Evolutionary conservation across 1,140 invertebrate species (phyloP).

Genomic region (Rhagoletis zephyria): DNA sequence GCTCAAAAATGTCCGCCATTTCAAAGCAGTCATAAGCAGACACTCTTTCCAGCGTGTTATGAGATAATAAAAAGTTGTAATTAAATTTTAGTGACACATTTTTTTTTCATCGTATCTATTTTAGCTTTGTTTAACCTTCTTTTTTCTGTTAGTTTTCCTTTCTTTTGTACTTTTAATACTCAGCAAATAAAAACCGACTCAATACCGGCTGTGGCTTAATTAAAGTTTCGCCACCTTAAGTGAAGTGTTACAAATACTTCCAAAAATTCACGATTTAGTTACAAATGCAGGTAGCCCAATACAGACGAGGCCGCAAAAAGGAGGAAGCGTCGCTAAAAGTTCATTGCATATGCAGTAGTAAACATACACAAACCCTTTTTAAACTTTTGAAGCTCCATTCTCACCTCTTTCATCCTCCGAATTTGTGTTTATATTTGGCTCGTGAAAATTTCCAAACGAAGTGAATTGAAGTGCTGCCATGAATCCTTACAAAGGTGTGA

Average conservation of each 20-base stretch:
- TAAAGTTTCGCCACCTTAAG: conserved; percentile 26
- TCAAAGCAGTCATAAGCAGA: too few relatives aligned
- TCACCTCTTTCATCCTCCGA: neutral
- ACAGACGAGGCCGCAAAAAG: neutral
- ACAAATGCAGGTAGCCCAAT: neutral
- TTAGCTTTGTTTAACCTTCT: too few relatives aligned
- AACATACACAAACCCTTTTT: neutral
- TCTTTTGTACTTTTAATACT: too few relatives aligned
- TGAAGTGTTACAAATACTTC: neutral
- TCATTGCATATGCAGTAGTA: neutral
- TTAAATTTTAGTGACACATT: too few relatives aligned
- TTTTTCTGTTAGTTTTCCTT: too few relatives aligned
- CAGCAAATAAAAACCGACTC: too few relatives aligned
- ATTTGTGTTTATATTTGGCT: neutral
- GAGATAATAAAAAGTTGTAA: too few relatives aligned
- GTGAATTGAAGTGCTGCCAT: neutral
- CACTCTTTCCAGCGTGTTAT: too few relatives aligned
- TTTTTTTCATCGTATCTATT: too few relatives aligned
- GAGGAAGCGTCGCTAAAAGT: neutral
- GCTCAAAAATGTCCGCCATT: too few relatives aligned
- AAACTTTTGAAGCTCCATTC: too few relatives aligned
- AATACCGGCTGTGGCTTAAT: neutral
- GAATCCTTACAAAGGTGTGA: conserved; percentile 45
- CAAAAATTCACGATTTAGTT: neutral
- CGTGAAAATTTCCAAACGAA: neutral